Conservation (phyloP, 1,140 invertebrate species). For the Drosophila pseudoananassae region DNA sequence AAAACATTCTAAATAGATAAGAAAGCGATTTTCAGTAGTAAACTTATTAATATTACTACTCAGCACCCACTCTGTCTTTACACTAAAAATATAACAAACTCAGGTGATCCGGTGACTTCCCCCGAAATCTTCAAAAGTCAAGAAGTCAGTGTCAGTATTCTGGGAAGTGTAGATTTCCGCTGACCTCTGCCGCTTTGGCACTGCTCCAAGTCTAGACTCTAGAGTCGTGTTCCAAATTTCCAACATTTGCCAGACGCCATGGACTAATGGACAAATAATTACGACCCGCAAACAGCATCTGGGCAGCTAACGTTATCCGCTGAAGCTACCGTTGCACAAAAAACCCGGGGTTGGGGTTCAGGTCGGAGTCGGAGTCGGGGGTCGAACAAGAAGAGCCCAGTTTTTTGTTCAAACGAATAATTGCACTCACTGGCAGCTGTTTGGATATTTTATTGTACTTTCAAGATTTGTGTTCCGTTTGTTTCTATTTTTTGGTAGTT, state of each 20-base stretch:
- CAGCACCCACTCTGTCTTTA: too few relatives aligned
- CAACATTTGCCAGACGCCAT: slow-evolving; percentile 48
- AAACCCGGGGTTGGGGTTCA: neutral
- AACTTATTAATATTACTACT: too few relatives aligned
- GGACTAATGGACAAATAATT: slow-evolving; percentile 75
- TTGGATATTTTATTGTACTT: neutral
- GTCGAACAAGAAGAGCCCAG: slow-evolving; percentile 15
- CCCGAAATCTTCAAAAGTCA: neutral
- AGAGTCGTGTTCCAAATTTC: slow-evolving; percentile 69
- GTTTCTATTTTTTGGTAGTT: neutral
- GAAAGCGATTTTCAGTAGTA: too few relatives aligned
- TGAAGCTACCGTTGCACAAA: slow-evolving; percentile 49
- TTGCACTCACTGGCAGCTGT: slow-evolving; percentile 13
- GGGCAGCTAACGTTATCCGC: slow-evolving; percentile 53
- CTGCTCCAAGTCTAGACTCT: slow-evolving; percentile 8
- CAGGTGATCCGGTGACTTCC: too few relatives aligned
- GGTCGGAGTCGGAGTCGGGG: slow-evolving; percentile 7
- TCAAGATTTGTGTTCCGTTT: slow-evolving; percentile 8
- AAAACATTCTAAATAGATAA: too few relatives aligned
- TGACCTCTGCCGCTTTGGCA: slow-evolving; percentile 63
- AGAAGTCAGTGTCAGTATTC: slow-evolving; percentile 29
- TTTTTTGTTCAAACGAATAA: slow-evolving; percentile 25
- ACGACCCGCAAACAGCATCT: slow-evolving; percentile 61
- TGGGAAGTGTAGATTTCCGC: slow-evolving; percentile 50
- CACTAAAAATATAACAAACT: too few relatives aligned